A percentile compares a stretch with the other conserved stretches of the same genome.
These are phyloP conservation scores for Addax nasomaculatus DNA, from an alignment of 2,113 vertebrate species.

Conservation along the genomic window DNA sequence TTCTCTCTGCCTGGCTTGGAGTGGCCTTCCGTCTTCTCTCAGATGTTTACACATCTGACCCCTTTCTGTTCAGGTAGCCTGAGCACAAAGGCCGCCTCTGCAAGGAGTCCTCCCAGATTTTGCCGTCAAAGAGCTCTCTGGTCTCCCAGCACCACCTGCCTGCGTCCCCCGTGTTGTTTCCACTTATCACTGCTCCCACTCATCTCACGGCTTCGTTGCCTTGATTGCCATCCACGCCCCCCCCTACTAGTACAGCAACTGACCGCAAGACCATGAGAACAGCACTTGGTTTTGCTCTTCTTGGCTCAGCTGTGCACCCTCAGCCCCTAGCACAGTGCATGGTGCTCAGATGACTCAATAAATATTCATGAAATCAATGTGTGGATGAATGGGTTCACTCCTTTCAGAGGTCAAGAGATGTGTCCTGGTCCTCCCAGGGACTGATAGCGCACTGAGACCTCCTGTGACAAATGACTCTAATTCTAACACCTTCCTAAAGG, in stretches of 20 bases:
- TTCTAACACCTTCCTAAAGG: conserved; percentile 57
- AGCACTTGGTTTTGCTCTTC: not conserved
- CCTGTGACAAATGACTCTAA: conserved; percentile 63
- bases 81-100: not conserved
- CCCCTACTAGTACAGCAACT: not conserved
- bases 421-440: conserved; percentile 27
- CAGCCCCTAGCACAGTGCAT: not conserved
- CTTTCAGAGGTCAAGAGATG: conserved; percentile 45
- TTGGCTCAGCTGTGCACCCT: not conserved
- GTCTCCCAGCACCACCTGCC: too few relatives aligned
- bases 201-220: not conserved
- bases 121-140: not conserved
- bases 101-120: not conserved
- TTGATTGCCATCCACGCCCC: not conserved
- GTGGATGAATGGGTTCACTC: conserved; percentile 24
- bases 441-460: conserved; percentile 32
- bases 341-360: not conserved
- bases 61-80: conserved; percentile 48
- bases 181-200: not conserved
- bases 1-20: not conserved
- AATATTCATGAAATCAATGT: not conserved
- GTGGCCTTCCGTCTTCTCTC: not conserved
- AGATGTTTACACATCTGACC: not conserved
- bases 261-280: not conserved
- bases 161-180: not conserved